These are phyloP conservation scores for Pectinophora gossypiella DNA, from an alignment of 1,140 invertebrate genomes.

Conservation along the genomic window DNA sequence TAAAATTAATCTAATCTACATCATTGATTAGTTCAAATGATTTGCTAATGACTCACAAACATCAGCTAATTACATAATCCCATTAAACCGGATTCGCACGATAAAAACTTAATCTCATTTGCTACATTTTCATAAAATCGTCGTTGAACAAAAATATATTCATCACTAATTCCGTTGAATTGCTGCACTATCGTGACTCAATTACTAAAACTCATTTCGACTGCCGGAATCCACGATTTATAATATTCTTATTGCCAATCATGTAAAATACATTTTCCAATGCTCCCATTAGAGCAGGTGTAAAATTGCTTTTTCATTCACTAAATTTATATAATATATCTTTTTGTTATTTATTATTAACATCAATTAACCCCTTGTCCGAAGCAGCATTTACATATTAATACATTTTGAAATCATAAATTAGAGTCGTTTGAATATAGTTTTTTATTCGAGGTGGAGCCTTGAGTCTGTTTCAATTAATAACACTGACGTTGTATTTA, in stretches of 20 bases:
- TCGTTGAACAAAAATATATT: constrained; percentile 29
- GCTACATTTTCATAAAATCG: constrained; percentile 30
- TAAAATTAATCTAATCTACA: too few relatives aligned
- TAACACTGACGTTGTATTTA: constrained; percentile 29
- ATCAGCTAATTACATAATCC: too few relatives aligned
- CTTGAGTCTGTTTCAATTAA: constrained; percentile 30
- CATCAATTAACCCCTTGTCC: constrained; percentile 49
- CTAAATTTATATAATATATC: constrained; percentile 20
- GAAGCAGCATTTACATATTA: constrained; percentile 41
- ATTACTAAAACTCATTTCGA: constrained; percentile 38
- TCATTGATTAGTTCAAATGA: too few relatives aligned
- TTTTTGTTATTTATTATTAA: constrained; percentile 48
- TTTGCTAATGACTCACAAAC: too few relatives aligned
- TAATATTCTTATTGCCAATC: constrained; percentile 15
- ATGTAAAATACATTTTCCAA: constrained; percentile 28
- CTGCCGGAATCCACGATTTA: constrained; percentile 33
- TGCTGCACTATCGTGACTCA: constrained; percentile 27
- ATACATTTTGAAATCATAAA: constrained; percentile 44
- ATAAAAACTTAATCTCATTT: neutral
- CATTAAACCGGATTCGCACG: too few relatives aligned
- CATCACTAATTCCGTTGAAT: constrained; percentile 28
- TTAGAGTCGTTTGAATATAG: constrained; percentile 26
- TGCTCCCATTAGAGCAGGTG: constrained; percentile 26
- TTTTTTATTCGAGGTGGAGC: constrained; percentile 22
- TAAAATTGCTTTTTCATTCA: constrained; percentile 31